Percentiles rank a stretch among this genome's conserved stretches.
Conservation (phyloP, 2,888 invertebrate genomes). For the Clusia tigrina region DNA sequence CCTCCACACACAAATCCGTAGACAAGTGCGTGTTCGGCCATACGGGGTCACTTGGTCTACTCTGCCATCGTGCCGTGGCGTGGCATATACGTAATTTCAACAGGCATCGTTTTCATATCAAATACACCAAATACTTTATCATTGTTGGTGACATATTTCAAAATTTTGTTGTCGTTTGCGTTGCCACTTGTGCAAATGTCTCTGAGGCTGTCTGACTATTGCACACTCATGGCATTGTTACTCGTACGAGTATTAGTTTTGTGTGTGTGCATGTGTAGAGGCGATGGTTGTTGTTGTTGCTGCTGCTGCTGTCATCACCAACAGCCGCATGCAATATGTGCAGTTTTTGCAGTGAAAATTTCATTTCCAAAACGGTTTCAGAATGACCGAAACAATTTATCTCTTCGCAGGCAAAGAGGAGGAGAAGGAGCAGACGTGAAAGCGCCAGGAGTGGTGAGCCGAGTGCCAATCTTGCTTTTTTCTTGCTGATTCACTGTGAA, state of each 20-base stretch:
- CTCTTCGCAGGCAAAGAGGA: no score
- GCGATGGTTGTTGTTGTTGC: not conserved
- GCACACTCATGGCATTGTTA: no score
- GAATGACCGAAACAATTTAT: no score
- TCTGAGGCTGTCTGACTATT: conserved; percentile 4
- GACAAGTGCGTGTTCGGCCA: not conserved
- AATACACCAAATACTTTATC: conserved; percentile 17
- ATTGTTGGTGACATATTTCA: conserved; percentile 2
- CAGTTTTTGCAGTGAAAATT: not conserved
- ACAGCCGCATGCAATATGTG: not conserved
- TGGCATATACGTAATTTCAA: not conserved
- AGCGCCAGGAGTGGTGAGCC: no score
- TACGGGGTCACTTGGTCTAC: no score
- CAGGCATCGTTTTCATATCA: conserved; percentile 13
- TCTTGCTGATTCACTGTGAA: not conserved
- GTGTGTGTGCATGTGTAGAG: no score
- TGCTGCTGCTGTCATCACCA: not conserved
- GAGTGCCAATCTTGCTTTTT: no score
- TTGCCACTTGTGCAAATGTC: no score
- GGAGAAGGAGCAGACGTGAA: not conserved
- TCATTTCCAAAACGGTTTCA: not conserved
- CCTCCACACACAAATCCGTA: no score
- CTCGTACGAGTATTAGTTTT: no score
- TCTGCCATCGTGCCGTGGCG: no score
- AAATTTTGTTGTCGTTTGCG: not conserved